Evolutionary conservation across 2,888 invertebrate species (phyloP).

Genomic region (Tubiluchus corallicola): DNA sequence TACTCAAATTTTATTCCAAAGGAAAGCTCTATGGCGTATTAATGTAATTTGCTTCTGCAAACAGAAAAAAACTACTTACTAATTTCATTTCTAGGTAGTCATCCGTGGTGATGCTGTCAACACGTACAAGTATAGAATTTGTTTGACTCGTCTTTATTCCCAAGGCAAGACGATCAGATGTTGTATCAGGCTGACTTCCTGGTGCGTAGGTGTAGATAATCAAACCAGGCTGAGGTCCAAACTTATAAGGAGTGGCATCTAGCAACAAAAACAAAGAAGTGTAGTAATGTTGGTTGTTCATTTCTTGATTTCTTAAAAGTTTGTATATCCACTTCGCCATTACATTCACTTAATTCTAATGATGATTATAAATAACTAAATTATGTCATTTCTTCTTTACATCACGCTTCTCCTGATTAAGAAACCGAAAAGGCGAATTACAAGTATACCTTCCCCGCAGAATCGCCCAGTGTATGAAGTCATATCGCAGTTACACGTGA

Average conservation of each 20-base stretch:
- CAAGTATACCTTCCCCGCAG: constrained; percentile 84
- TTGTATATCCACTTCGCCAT: too few relatives aligned
- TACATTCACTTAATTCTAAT: too few relatives aligned
- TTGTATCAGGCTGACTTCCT: constrained; percentile 64
- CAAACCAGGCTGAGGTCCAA: constrained; percentile 68
- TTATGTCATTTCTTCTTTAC: too few relatives aligned
- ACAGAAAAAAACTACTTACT: too few relatives aligned
- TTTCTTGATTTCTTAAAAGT: too few relatives aligned
- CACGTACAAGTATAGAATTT: constrained; percentile 69
- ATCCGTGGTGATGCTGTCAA: constrained; percentile 70
- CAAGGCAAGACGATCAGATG: constrained; percentile 67
- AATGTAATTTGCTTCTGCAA: too few relatives aligned
- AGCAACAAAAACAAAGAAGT: constrained; percentile 26
- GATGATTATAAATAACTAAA: too few relatives aligned
- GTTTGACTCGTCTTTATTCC: constrained; percentile 68
- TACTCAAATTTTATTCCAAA: too few relatives aligned
- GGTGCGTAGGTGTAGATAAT: constrained; percentile 71
- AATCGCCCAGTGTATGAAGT: constrained; percentile 84
- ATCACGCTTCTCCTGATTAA: too few relatives aligned
- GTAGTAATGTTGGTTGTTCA: too few relatives aligned
- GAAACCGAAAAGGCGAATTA: too few relatives aligned
- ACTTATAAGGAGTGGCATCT: constrained; percentile 89
- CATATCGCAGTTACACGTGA: constrained; percentile 85
- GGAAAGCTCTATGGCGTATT: too few relatives aligned
- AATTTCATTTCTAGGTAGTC: constrained; percentile 93